Conservation (phyloP, 2,113 vertebrate genomes). For the Mesoclemmys tuberculata region DNA sequence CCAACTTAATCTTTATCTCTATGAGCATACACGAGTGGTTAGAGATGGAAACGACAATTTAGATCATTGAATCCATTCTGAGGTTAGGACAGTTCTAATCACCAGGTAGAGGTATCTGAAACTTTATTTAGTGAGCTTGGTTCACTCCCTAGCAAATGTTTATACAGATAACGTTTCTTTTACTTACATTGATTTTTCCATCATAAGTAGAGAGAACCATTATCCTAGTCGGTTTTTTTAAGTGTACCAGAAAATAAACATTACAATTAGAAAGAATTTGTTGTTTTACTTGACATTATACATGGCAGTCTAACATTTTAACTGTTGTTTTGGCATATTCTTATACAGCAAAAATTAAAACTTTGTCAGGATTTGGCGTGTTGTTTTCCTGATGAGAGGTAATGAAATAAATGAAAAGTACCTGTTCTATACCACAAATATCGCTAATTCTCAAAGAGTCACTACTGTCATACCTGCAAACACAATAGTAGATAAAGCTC, state of each 20-base stretch:
- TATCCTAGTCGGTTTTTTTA: neutral
- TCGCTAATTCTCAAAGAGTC: neutral
- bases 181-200: neutral
- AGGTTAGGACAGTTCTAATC: neutral
- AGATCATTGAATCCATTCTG: neutral
- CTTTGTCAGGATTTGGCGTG: neutral
- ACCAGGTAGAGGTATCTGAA: neutral
- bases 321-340: neutral
- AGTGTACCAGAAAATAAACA: neutral
- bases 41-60: neutral
- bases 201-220: neutral
- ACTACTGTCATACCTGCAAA: neutral
- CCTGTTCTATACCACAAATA: neutral
- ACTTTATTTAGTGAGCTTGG: neutral
- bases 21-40: too few species aligned
- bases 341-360: neutral
- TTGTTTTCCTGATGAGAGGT: neutral
- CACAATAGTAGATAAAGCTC: neutral
- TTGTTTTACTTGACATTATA: accelerated
- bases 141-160: neutral
- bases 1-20: neutral
- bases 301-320: neutral
- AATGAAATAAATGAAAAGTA: neutral
- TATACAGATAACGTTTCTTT: neutral
- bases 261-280: neutral